Percentiles rank a stretch among this genome's conserved stretches.
Evolutionary conservation across 1,140 invertebrate genomes (phyloP).

Genomic region (Brachionus sp.): DNA sequence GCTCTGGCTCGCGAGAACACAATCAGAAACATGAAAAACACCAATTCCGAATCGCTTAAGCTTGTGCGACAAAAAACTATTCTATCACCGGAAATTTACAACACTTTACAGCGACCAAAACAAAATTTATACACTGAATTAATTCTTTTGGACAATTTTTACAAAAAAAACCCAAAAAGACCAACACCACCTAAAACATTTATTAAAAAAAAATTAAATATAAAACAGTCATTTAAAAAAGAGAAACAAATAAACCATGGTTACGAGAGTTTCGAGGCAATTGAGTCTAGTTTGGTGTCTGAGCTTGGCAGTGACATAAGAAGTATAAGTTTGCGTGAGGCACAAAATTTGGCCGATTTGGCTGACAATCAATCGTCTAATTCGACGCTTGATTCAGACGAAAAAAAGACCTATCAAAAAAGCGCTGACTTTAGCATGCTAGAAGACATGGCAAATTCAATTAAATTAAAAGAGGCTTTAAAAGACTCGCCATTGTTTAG

Average conservation of each 20-base stretch:
- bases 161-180: background rate
- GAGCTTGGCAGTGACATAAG: background rate
- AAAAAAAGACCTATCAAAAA: slow-evolving; percentile 1
- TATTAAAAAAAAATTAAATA: background rate
- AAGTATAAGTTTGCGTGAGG: background rate
- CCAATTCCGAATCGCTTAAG: background rate
- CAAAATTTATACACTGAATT: slow-evolving; percentile 15
- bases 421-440: background rate
- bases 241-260: background rate
- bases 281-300: background rate
- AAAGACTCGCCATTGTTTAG: slow-evolving; percentile 8
- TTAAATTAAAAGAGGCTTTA: slow-evolving; percentile 1
- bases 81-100: background rate
- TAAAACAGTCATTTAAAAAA: background rate
- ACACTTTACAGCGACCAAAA: background rate
- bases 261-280: background rate
- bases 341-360: background rate
- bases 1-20: background rate
- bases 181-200: background rate
- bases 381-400: background rate
- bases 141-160: background rate
- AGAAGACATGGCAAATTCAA: background rate
- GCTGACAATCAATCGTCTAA: background rate
- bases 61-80: background rate
- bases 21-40: background rate